Evolutionary conservation across 2,888 invertebrate genomes (phyloP).

Genomic region (Temnothorax unifasciatus): DNA sequence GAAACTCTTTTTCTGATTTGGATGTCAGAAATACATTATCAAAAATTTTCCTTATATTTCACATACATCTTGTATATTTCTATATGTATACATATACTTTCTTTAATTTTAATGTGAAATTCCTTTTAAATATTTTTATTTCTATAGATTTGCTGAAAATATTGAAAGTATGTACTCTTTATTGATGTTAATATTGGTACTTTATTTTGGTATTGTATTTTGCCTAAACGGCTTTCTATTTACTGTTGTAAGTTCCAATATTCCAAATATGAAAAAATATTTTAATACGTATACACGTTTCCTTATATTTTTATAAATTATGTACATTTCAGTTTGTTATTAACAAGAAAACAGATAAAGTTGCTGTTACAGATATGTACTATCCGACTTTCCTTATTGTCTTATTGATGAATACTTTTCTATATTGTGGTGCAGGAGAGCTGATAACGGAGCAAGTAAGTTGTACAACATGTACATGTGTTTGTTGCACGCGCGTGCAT

Average conservation of each 20-base stretch:
- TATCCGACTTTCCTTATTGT: not conserved
- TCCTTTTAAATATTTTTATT: not conserved
- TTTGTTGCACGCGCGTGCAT: no score
- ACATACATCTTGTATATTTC: no score
- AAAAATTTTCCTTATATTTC: no score
- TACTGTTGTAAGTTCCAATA: conserved; percentile 25
- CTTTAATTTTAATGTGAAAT: no score
- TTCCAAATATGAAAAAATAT: not conserved
- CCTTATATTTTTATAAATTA: not conserved
- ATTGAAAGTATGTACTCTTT: conserved; percentile 39
- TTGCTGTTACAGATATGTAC: not conserved
- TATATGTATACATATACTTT: no score
- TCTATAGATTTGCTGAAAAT: conserved; percentile 30
- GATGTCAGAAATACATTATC: no score
- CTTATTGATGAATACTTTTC: conserved; percentile 1
- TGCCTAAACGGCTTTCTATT: conserved; percentile 34
- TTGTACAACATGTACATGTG: no score
- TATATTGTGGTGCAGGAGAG: conserved; percentile 3
- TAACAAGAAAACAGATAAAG: not conserved
- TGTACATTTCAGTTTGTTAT: not conserved
- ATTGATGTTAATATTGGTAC: conserved; percentile 11
- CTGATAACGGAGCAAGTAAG: conserved; percentile 8
- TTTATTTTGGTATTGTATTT: conserved; percentile 29
- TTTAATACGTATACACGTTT: not conserved
- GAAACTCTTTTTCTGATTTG: no score